These are phyloP conservation scores for Tiphia femorata DNA, from an alignment of 2,888 invertebrate genomes.

Conservation along the genomic window DNA sequence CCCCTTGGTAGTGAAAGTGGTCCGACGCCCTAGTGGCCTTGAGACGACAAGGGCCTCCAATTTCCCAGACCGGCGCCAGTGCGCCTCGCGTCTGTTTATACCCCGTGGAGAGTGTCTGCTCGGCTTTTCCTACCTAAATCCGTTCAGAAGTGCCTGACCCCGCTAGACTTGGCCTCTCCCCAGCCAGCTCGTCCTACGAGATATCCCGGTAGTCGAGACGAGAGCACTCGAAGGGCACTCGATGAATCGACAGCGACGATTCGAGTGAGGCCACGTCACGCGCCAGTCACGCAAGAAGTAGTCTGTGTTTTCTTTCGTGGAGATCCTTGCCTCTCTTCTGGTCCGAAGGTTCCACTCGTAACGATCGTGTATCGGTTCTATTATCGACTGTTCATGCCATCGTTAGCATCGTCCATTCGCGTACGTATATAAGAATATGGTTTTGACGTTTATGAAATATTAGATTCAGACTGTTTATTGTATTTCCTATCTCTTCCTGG, in stretches of 20 bases:
- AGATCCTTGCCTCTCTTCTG: no score
- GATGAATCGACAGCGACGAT: constrained; percentile 41
- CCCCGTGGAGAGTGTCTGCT: constrained; percentile 19
- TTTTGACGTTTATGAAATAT: no score
- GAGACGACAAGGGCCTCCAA: constrained; percentile 23
- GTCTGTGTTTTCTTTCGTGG: not conserved
- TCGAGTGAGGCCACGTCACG: constrained; percentile 24
- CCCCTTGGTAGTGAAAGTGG: constrained; percentile 16
- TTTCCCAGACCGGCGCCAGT: constrained; percentile 42
- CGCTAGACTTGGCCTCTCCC: constrained; percentile 27
- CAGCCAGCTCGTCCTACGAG: constrained; percentile 14
- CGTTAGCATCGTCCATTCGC: no score
- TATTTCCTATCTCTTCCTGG: no score
- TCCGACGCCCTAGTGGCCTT: constrained; percentile 19
- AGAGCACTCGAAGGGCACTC: constrained; percentile 26
- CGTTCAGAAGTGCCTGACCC: constrained; percentile 34
- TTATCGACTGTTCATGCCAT: no score
- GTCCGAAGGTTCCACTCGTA: no score
- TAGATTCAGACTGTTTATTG: no score
- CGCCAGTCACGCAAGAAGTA: no score
- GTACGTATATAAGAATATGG: no score
- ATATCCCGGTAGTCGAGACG: constrained; percentile 17
- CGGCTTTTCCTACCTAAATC: constrained; percentile 40
- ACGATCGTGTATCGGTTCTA: no score
- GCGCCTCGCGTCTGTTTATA: constrained; percentile 30